Evolutionary conservation across 1,140 invertebrate species (phyloP).

Genomic region (Drosophila mayri): DNA sequence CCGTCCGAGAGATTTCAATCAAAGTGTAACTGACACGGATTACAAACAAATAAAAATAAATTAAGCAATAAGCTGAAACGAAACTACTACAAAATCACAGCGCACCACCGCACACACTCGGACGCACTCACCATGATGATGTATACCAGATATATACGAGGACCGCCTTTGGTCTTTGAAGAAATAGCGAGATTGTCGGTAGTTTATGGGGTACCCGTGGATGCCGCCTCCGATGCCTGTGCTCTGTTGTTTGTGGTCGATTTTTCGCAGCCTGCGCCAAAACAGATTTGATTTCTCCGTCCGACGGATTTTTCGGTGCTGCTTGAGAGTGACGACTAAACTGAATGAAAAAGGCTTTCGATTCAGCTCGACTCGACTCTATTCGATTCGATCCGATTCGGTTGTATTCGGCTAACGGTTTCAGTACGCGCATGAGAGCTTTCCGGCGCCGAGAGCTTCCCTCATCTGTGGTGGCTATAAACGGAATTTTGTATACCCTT

Average conservation of each 20-base stretch:
- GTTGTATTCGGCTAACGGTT: slow-evolving; percentile 67
- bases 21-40: slow-evolving; percentile 45
- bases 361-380: slow-evolving; percentile 17
- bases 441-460: slow-evolving; percentile 35
- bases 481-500: neutral
- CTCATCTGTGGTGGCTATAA: slow-evolving; percentile 1
- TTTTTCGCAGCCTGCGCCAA: slow-evolving; percentile 22
- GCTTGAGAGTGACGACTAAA: slow-evolving; percentile 64
- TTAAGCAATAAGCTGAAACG: slow-evolving; percentile 32
- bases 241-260: slow-evolving; percentile 23
- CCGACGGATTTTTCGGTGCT: slow-evolving; percentile 58
- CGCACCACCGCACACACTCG: neutral
- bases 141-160: slow-evolving; percentile 68
- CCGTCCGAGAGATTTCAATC: slow-evolving; percentile 18
- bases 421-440: slow-evolving; percentile 64
- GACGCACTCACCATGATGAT: slow-evolving; percentile 73
- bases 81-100: slow-evolving; percentile 20
- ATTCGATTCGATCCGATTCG: slow-evolving; percentile 30
- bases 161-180: slow-evolving; percentile 44
- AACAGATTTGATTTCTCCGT: slow-evolving; percentile 18
- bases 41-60: slow-evolving; percentile 58
- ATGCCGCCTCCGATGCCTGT: slow-evolving; percentile 15
- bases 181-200: slow-evolving; percentile 60
- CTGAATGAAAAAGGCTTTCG: slow-evolving; percentile 62
- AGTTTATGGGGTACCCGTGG: slow-evolving; percentile 26